These are phyloP conservation scores for Holocentrus rufus DNA, from an alignment of 2,797 vertebrate genomes.

Conservation along the genomic window DNA sequence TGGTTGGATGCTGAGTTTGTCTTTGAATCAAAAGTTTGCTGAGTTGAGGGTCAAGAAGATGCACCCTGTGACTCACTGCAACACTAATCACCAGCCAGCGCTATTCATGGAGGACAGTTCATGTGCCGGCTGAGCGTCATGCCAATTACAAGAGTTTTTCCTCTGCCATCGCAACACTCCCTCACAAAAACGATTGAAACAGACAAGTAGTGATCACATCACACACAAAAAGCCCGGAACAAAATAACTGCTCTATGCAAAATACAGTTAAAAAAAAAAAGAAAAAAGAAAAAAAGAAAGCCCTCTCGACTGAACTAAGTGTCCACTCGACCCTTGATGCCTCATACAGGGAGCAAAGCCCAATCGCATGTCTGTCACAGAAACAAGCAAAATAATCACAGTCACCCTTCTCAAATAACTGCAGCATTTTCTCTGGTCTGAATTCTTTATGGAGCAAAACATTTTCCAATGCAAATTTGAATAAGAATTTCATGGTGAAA, in stretches of 20 bases:
- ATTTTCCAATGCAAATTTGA: not conserved
- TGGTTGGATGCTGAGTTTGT: no score
- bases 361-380: slow-evolving; percentile 12
- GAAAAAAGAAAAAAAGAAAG: no score
- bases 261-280: slow-evolving; percentile 31
- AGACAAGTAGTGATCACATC: slow-evolving; percentile 28
- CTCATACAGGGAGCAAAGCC: not conserved
- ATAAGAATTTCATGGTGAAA: not conserved
- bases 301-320: slow-evolving; percentile 28
- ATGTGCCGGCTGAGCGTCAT: slow-evolving; percentile 22
- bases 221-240: slow-evolving; percentile 32
- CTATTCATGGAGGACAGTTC: slow-evolving; percentile 7
- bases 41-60: slow-evolving; percentile 35
- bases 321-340: slow-evolving; percentile 35
- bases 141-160: slow-evolving; percentile 46
- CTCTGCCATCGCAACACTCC: slow-evolving; percentile 1
- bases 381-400: no score
- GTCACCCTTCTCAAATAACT: slow-evolving; percentile 5
- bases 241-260: slow-evolving; percentile 20
- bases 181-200: slow-evolving; percentile 11
- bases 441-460: not conserved
- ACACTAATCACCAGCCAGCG: slow-evolving; percentile 18
- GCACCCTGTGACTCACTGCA: slow-evolving; percentile 31
- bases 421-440: not conserved
- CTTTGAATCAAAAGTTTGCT: slow-evolving; percentile 11